These are phyloP conservation scores for Erpornis zantholeuca DNA, from an alignment of 2,113 vertebrate species.

Conservation along the genomic window DNA sequence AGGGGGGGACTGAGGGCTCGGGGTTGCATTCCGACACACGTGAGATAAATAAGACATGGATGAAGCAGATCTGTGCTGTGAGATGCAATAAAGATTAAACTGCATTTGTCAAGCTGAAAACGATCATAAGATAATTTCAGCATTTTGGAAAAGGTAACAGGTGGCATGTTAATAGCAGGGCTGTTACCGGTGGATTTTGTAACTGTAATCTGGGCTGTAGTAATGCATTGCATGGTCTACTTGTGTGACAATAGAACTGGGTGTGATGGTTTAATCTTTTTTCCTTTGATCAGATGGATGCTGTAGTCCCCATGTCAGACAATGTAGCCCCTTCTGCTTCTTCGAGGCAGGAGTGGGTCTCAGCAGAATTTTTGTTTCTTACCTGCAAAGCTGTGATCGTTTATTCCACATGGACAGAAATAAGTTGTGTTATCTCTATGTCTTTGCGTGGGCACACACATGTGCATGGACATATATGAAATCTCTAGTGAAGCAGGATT, in stretches of 20 bases:
- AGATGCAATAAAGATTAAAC: conserved; percentile 54
- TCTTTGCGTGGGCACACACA: neutral
- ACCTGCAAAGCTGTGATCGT: neutral
- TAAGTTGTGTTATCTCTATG: neutral
- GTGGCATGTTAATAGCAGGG: conserved; percentile 58
- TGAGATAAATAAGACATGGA: conserved; percentile 34
- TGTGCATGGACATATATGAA: neutral
- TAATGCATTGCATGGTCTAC: conserved; percentile 24
- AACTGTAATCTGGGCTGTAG: neutral
- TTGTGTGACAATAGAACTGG: conserved; percentile 39
- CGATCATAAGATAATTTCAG: conserved; percentile 29
- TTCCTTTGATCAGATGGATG: conserved; percentile 14
- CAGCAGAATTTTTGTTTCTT: neutral
- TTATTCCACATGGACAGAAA: neutral
- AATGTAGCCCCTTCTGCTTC: neutral
- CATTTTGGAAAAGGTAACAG: conserved; percentile 58
- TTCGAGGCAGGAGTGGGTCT: neutral
- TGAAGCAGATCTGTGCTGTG: conserved; percentile 20
- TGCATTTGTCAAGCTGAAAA: conserved; percentile 41
- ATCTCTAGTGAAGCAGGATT: neutral
- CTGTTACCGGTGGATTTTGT: conserved; percentile 50
- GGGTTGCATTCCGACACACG: conserved; percentile 39
- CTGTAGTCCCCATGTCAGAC: neutral
- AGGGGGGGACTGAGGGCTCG: conserved; percentile 41
- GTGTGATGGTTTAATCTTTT: conserved; percentile 51